These are phyloP conservation scores for Chrysolina oricalcia DNA, from an alignment of 2,888 invertebrate species.

Conservation along the genomic window DNA sequence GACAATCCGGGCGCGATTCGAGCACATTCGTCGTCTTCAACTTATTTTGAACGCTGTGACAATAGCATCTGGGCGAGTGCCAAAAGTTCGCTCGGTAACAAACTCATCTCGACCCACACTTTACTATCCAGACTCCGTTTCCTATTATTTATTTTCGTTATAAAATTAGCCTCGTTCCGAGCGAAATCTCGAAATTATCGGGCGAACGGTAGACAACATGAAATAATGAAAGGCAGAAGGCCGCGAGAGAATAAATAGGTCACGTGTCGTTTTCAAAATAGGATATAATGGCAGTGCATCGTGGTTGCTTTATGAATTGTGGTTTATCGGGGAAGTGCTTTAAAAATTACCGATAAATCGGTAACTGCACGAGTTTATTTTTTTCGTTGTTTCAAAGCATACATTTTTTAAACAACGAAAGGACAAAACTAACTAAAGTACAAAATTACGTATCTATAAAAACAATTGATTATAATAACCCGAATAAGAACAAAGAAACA, in stretches of 20 bases:
- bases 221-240: conserved; percentile 5
- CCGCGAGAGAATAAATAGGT: conserved; percentile 4
- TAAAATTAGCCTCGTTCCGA: conserved; percentile 19
- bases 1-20: neutral
- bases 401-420: too few species aligned
- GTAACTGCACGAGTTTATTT: too few species aligned
- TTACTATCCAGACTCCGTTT: conserved; percentile 28
- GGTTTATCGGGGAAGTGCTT: too few species aligned
- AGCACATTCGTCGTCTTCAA: conserved; percentile 4
- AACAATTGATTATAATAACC: too few species aligned
- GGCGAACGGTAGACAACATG: conserved; percentile 2
- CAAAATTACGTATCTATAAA: too few species aligned
- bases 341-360: too few species aligned
- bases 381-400: too few species aligned
- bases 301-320: neutral
- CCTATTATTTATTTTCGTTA: conserved; percentile 35
- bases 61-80: conserved; percentile 31
- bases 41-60: conserved; percentile 32
- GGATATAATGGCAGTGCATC: neutral
- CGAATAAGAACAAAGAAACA: too few species aligned
- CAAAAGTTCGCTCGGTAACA: conserved; percentile 19
- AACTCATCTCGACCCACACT: conserved; percentile 35
- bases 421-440: too few species aligned
- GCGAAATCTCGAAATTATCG: conserved; percentile 14
- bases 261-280: neutral